These are phyloP conservation scores for Scomberomorus guttatus DNA, from an alignment of 2,797 vertebrate species.

Conservation along the genomic window DNA sequence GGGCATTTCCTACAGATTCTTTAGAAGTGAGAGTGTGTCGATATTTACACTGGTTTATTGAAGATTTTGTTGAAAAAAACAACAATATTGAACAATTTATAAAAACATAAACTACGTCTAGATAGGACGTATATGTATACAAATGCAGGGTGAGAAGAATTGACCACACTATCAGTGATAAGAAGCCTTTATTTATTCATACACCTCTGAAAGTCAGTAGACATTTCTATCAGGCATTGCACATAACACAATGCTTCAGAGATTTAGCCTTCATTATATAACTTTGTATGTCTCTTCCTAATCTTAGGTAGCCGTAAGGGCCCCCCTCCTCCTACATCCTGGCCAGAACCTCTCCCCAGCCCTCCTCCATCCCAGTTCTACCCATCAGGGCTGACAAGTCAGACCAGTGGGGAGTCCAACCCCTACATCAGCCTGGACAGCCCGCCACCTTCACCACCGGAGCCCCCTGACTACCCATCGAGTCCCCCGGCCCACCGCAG, in stretches of 20 bases:
- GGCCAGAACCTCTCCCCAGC: conserved; percentile 87
- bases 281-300: neutral
- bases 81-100: neutral
- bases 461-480: conserved; percentile 80
- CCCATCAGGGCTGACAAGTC: conserved; percentile 87
- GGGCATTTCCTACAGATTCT: too few relatives aligned
- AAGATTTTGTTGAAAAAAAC: neutral
- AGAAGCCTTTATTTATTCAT: neutral
- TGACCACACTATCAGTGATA: neutral
- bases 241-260: conserved; percentile 8
- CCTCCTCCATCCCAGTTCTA: conserved; percentile 87
- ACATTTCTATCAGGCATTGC: neutral
- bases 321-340: conserved; percentile 75
- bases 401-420: conserved; percentile 95
- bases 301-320: conserved; percentile 83
- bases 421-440: conserved; percentile 98
- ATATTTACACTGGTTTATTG: neutral
- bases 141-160: neutral
- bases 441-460: conserved; percentile 90
- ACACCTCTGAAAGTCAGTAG: neutral
- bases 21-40: too few relatives aligned
- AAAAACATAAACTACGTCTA: neutral
- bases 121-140: neutral
- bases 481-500: conserved; percentile 85
- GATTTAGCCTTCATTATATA: neutral